A percentile compares a stretch with the other conserved stretches of the same genome.
phyloP scores from a whole-genome alignment of 1,140 invertebrate species.

The Delia radicum region DNA sequence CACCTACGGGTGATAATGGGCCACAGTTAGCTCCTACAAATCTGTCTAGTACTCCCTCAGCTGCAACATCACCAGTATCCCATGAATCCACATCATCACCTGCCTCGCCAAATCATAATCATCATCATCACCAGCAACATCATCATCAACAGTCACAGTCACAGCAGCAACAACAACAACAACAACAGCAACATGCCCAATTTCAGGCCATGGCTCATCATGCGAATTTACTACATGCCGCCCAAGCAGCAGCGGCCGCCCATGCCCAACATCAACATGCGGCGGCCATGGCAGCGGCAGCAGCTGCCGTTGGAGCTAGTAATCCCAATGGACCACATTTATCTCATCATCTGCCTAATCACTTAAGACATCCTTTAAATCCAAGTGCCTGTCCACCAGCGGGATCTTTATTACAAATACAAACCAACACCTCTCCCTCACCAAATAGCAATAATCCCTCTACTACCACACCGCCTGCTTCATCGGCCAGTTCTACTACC shows the following conservation, averaged over 20 bases:
- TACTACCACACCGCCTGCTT: constrained; percentile 36
- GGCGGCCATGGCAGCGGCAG: constrained; percentile 40
- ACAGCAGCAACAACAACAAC: constrained; percentile 7
- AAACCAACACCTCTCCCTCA: constrained; percentile 14
- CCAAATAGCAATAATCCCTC: constrained; percentile 36
- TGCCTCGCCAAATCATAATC: constrained; percentile 29
- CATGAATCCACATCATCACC: constrained; percentile 28
- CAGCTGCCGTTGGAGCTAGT: constrained; percentile 39
- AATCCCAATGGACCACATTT: constrained; percentile 25
- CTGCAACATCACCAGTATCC: constrained; percentile 40
- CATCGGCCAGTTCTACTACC: neutral
- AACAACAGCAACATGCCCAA: constrained; percentile 40
- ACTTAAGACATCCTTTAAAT: constrained; percentile 28
- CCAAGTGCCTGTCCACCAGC: neutral
- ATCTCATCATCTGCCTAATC: constrained; percentile 30
- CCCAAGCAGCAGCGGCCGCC: constrained; percentile 45
- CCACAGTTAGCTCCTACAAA: constrained; percentile 44
- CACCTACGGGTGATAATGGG: constrained; percentile 48
- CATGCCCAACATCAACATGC: constrained; percentile 47
- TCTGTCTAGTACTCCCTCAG: constrained; percentile 46
- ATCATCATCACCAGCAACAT: constrained; percentile 38
- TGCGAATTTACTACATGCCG: constrained; percentile 48
- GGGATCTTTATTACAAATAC: neutral
- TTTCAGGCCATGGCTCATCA: constrained; percentile 52
- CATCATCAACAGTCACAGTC: constrained; percentile 45